Base-by-base conservation (phyloP, 1,140 invertebrate genomes). In the Cecropterus lyciades region DNA sequence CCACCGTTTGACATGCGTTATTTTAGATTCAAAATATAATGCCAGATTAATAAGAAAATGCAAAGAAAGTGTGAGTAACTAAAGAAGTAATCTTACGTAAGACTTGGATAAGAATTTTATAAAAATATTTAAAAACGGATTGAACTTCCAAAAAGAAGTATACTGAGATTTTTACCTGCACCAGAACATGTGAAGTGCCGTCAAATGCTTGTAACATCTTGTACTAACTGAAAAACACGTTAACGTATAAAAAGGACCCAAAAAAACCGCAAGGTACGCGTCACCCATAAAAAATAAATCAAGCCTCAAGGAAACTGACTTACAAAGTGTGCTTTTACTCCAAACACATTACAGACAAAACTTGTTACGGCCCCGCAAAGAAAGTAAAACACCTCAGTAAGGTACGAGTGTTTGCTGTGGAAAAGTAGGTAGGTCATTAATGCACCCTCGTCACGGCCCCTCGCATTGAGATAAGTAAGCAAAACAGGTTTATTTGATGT, bases 401-500 rank as follows among this genome's bases (percentile, higher is more conserved):
- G 64, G 65, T 72, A 75, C 70, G 77, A 80, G 73, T 80, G 77
- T 82, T 86, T 87, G 79, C 72, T 76, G 55, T 63, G 76, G 72
- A 69, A 75, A n/a, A n/a, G 68, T 67, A 69, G 70, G 63, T 51
- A 76, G 71, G 78, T 87, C 87, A 91, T 91, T 91, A 91, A 91
- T 91, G 84, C 87, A 89, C 89, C 89, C 88, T 75, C 75, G 68
- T 30, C 45, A 56, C 67, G 69, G 69, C 68, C 81, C 84, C 83
- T 78, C 72, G 73, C 77, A 72, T 72, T 82, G 77, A 80, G 82
- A 87, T 85, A 87, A 85, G 80, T 87, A 82, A 85, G 85, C 87
- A 87, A 88, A 87, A 89, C 85, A 91, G 89, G 83, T 88, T 91
- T 88, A 89, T 91, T 89, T 89, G 85, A 87, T 86, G 84, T 82